Conservation (phyloP, 1,140 invertebrate genomes). For the Littorina saxatilis region DNA sequence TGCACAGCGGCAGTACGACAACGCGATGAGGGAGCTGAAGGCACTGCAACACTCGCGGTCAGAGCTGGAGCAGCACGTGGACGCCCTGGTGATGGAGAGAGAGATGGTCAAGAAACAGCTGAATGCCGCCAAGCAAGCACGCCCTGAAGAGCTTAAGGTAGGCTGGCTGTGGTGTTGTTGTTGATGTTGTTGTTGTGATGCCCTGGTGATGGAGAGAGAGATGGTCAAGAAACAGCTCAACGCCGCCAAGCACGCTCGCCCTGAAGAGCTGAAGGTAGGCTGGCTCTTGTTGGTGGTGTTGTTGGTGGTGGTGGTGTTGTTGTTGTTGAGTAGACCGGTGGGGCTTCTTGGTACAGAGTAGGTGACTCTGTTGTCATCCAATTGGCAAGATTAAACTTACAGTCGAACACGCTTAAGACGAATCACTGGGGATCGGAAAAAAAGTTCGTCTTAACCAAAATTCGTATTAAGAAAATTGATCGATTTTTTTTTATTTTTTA, state of each 20-base stretch:
- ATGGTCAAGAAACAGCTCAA: slow-evolving; percentile 55
- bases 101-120: slow-evolving; percentile 59
- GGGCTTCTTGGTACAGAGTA: no score
- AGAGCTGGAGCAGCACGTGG: slow-evolving; percentile 83
- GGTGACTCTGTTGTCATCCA: no score
- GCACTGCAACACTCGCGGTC: slow-evolving; percentile 85
- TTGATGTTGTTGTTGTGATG: background rate
- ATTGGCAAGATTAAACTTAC: no score
- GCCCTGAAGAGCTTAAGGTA: slow-evolving; percentile 64
- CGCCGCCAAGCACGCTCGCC: slow-evolving; percentile 52
- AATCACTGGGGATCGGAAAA: no score
- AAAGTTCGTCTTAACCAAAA: no score
- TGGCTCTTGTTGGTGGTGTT: no score
- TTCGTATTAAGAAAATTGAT: no score
- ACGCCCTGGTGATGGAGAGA: slow-evolving; percentile 64
- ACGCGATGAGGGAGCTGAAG: slow-evolving; percentile 54
- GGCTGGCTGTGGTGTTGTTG: background rate
- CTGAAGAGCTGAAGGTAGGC: slow-evolving; percentile 63
- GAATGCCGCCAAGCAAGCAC: slow-evolving; percentile 51
- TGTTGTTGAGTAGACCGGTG: no score
- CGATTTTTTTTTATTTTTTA: no score
- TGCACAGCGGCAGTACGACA: slow-evolving; percentile 52
- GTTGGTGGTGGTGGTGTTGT: no score
- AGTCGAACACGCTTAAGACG: no score
- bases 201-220: slow-evolving; percentile 64